Evolutionary conservation across 2,888 invertebrate genomes (phyloP).

Genomic region (Bellardia bayeri): DNA sequence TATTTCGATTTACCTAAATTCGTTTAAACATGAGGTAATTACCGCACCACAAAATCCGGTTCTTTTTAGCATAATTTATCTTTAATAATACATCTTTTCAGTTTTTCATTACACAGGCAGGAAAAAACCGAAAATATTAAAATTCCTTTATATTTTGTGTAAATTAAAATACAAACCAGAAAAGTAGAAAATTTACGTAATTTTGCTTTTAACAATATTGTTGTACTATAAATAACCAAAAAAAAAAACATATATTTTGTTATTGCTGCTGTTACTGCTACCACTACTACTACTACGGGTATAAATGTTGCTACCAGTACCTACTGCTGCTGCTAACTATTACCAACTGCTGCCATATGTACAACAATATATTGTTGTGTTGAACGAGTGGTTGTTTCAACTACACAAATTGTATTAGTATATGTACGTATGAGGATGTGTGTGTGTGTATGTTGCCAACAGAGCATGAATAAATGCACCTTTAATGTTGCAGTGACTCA

Average conservation of each 20-base stretch:
- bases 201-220: slow-evolving; percentile 71
- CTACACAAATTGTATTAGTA: slow-evolving; percentile 14
- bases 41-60: background rate
- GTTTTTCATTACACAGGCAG: slow-evolving; percentile 9
- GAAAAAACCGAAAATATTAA: background rate
- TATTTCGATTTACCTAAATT: background rate
- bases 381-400: slow-evolving; percentile 31
- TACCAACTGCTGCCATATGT: slow-evolving; percentile 45
- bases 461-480: slow-evolving; percentile 73
- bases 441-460: slow-evolving; percentile 35
- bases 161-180: slow-evolving; percentile 66
- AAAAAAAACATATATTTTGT: slow-evolving; percentile 6
- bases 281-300: slow-evolving; percentile 9
- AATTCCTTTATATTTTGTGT: slow-evolving; percentile 25
- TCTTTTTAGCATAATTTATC: slow-evolving; percentile 44
- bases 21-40: background rate
- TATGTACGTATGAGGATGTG: slow-evolving; percentile 4
- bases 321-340: slow-evolving; percentile 23
- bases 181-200: slow-evolving; percentile 70
- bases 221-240: slow-evolving; percentile 33
- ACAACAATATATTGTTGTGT: slow-evolving; percentile 53
- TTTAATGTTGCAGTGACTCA: slow-evolving; percentile 73
- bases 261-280: slow-evolving; percentile 36
- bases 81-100: slow-evolving; percentile 43
- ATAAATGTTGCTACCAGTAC: slow-evolving; percentile 21